Percentiles rank a stretch among this genome's conserved stretches.
phyloP scores from a whole-genome alignment of 2,113 vertebrate species.

The Colius striatus region DNA sequence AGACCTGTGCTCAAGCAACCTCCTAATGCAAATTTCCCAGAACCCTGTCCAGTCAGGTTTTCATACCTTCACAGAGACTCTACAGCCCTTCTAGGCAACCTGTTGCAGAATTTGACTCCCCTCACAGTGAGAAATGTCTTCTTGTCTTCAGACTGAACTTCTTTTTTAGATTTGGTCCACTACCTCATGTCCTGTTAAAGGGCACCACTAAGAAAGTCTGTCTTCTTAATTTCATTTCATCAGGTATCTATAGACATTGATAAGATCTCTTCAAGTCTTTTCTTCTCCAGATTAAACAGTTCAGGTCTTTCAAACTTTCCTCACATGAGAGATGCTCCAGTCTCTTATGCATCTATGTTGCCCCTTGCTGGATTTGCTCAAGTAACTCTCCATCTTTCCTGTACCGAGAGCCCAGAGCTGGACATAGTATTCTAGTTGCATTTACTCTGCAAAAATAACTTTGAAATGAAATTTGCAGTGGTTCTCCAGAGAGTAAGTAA shows the following conservation, averaged over 20 bases:
- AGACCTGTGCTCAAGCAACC: background rate
- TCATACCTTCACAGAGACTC: background rate
- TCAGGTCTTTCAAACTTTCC: background rate
- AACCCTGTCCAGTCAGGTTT: background rate
- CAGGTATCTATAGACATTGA: background rate
- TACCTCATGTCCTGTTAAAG: background rate
- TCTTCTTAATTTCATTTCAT: background rate
- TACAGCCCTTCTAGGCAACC: background rate
- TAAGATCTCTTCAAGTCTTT: background rate
- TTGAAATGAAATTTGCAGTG: background rate
- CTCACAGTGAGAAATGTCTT: background rate
- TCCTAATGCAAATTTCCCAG: background rate
- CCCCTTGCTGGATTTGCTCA: background rate
- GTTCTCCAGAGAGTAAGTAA: background rate
- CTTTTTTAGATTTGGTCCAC: background rate
- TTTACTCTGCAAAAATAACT: background rate
- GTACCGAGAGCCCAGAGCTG: background rate
- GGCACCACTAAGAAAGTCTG: background rate
- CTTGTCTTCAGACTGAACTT: background rate
- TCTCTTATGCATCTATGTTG: background rate
- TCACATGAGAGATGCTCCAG: background rate
- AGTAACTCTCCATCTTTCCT: background rate
- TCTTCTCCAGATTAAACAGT: background rate
- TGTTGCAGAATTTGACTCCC: background rate
- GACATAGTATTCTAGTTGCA: background rate